Conservation (phyloP, 1,140 invertebrate genomes). For the Gryon sp. region DNA sequence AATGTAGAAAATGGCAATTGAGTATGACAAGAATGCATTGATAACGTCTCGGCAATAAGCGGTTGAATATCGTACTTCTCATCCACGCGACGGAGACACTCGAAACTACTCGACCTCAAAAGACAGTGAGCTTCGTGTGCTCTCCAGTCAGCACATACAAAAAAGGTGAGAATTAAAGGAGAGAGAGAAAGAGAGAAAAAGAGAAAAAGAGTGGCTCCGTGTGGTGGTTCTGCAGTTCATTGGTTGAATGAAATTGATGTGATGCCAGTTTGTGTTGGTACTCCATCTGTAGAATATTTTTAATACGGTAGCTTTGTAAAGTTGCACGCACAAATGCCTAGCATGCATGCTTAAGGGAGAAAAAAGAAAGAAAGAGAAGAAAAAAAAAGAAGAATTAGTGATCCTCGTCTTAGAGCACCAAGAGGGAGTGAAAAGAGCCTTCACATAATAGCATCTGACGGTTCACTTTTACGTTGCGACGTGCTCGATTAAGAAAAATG, state of each 20-base stretch:
- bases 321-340: slow-evolving; percentile 38
- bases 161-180: slow-evolving; percentile 13
- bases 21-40: slow-evolving; percentile 57
- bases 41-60: slow-evolving; percentile 59
- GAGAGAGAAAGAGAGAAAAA: neutral
- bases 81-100: slow-evolving; percentile 62
- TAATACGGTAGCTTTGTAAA: slow-evolving; percentile 57
- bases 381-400: slow-evolving; percentile 48
- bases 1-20: slow-evolving; percentile 58
- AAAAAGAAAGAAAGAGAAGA: too few species aligned
- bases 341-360: slow-evolving; percentile 46
- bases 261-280: slow-evolving; percentile 47
- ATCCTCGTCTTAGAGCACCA: slow-evolving; percentile 50
- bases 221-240: slow-evolving; percentile 48
- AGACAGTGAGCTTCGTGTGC: slow-evolving; percentile 60
- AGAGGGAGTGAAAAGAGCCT: slow-evolving; percentile 48
- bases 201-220: slow-evolving; percentile 27
- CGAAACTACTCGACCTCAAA: slow-evolving; percentile 60
- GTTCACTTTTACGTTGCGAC: slow-evolving; percentile 62
- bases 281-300: slow-evolving; percentile 47
- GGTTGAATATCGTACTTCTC: slow-evolving; percentile 58
- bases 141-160: slow-evolving; percentile 45
- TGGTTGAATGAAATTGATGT: slow-evolving; percentile 36
- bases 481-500: slow-evolving; percentile 65
- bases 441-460: slow-evolving; percentile 63